phyloP scores from a whole-genome alignment of 2,113 vertebrate genomes.

The Melanocharis versteri region DNA sequence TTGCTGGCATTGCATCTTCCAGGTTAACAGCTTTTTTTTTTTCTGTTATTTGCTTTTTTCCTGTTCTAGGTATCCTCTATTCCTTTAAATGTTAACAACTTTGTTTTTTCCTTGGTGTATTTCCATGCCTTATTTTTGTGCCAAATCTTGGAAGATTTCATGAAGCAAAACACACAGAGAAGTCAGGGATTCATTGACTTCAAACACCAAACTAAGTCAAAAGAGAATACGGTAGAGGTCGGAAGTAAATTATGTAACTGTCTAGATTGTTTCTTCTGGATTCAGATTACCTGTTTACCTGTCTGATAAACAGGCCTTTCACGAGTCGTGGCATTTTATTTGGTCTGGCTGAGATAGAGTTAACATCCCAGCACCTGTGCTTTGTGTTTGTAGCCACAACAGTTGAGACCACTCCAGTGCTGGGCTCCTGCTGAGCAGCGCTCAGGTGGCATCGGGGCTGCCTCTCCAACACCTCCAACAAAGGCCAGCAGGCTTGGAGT shows the following conservation, averaged over 20 bases:
- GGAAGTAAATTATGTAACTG: background rate
- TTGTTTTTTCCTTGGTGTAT: background rate
- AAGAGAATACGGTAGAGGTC: background rate
- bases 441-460: background rate
- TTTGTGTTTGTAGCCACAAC: background rate
- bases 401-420: accelerated
- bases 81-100: background rate
- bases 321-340: background rate
- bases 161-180: background rate
- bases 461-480: accelerated
- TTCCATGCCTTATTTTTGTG: background rate
- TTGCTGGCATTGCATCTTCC: background rate
- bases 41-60: background rate
- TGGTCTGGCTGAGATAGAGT: background rate
- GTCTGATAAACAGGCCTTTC: background rate
- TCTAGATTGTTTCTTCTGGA: background rate
- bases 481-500: background rate
- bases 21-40: background rate
- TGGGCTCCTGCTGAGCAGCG: background rate
- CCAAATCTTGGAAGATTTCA: background rate
- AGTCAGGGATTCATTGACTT: background rate
- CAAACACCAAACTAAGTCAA: background rate
- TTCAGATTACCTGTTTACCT: background rate
- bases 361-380: background rate
- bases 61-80: background rate